These are phyloP conservation scores for Aricia artaxerxes DNA, from an alignment of 2,888 invertebrate species.

Conservation along the genomic window DNA sequence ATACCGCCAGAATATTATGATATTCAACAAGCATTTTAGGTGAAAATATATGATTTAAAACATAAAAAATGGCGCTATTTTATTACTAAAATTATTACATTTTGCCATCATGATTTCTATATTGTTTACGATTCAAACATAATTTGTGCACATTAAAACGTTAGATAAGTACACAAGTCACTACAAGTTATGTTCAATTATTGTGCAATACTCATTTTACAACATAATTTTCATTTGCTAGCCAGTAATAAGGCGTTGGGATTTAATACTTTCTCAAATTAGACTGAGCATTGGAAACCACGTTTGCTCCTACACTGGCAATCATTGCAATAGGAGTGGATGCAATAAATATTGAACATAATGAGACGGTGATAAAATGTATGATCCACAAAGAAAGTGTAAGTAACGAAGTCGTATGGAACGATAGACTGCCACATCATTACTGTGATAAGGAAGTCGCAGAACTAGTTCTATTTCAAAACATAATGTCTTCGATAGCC, in stretches of 20 bases:
- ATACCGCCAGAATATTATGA: not conserved
- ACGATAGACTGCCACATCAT: constrained; percentile 36
- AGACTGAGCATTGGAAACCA: constrained; percentile 14
- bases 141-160: not conserved
- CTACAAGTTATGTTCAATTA: not conserved
- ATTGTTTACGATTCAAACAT: no score
- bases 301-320: constrained; percentile 6
- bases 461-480: constrained; percentile 36
- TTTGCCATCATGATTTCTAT: no score
- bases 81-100: no score
- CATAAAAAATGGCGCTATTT: no score
- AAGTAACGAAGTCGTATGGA: constrained; percentile 37
- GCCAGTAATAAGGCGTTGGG: constrained; percentile 1
- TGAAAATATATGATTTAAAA: no score
- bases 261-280: constrained; percentile 27
- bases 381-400: constrained; percentile 39
- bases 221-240: constrained; percentile 18
- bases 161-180: not conserved
- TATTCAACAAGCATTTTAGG: no score
- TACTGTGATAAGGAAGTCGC: constrained; percentile 38
- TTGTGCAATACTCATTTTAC: constrained; percentile 7
- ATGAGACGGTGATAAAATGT: constrained; percentile 33
- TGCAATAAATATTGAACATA: constrained; percentile 29
- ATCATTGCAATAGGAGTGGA: constrained; percentile 10
- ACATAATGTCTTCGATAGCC: constrained; percentile 36